Evolutionary conservation across 2,888 invertebrate species (phyloP).

Genomic region (Nasonovia ribisnigri): DNA sequence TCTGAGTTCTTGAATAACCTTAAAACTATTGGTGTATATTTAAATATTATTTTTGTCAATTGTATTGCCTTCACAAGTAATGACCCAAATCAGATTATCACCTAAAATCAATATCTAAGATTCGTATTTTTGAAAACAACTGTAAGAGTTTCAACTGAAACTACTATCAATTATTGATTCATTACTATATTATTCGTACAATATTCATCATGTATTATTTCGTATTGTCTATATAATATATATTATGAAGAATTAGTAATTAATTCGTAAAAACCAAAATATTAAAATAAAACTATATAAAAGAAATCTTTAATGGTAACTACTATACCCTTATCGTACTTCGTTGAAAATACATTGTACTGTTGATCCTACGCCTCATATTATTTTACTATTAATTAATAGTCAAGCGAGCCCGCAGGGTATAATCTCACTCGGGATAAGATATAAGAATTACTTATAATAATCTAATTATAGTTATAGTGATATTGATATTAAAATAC

Average conservation of each 20-base stretch:
- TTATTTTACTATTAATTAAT: not conserved
- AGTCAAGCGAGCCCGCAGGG: too few species aligned
- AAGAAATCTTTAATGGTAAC: not conserved
- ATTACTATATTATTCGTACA: too few species aligned
- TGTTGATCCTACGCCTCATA: not conserved
- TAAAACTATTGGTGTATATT: not conserved
- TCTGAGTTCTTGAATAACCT: too few species aligned
- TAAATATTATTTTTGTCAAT: not conserved
- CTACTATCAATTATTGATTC: not conserved
- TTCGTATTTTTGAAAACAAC: not conserved
- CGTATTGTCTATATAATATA: too few species aligned
- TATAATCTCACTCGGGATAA: too few species aligned
- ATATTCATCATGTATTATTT: not conserved
- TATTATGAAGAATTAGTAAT: too few species aligned
- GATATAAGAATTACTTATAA: too few species aligned
- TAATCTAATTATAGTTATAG: too few species aligned
- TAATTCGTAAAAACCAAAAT: too few species aligned
- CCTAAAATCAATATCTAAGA: too few species aligned
- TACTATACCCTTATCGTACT: not conserved
- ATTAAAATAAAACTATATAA: not conserved
- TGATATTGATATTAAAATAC: too few species aligned
- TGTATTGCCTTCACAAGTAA: not conserved
- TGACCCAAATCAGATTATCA: not conserved
- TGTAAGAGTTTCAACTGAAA: not conserved
- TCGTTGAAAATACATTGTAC: not conserved